Evolutionary conservation across 2,888 invertebrate species (phyloP).

Genomic region (Cheilosia pagana): DNA sequence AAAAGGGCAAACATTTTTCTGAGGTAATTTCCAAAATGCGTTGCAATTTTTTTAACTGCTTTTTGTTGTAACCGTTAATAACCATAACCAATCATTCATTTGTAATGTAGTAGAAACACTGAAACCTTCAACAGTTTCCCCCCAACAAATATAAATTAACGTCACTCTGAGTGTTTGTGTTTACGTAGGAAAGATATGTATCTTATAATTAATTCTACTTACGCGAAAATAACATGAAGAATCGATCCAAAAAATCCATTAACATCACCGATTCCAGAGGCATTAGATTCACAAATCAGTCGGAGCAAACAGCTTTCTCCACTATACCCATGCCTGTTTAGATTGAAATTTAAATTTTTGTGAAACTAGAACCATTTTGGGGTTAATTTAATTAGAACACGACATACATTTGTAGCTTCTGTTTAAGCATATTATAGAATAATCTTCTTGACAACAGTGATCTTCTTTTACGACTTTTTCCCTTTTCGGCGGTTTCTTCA

Average conservation of each 20-base stretch:
- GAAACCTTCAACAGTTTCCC: no score
- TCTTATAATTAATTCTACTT: conserved; percentile 80
- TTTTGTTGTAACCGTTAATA: no score
- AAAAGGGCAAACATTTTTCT: no score
- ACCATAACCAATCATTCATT: no score
- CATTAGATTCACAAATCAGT: conserved; percentile 87
- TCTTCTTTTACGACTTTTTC: conserved; percentile 63
- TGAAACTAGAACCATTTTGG: conserved; percentile 17
- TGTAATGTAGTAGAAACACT: no score
- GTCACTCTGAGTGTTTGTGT: no score
- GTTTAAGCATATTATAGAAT: conserved; percentile 79
- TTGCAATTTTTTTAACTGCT: no score
- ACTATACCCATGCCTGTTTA: conserved; percentile 83
- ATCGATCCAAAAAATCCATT: conserved; percentile 88
- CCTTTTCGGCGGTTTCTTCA: not conserved
- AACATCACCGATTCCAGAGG: conserved; percentile 79
- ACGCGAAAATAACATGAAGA: conserved; percentile 88
- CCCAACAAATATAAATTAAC: no score
- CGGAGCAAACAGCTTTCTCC: conserved; percentile 87
- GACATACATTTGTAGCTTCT: conserved; percentile 78
- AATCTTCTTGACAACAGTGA: conserved; percentile 78
- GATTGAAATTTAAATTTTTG: not conserved
- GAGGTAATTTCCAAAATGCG: no score
- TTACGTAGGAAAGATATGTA: no score
- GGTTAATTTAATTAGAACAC: not conserved